Conservation (phyloP, 2,888 invertebrate species). For the Thecocarcelia acutangulata region DNA sequence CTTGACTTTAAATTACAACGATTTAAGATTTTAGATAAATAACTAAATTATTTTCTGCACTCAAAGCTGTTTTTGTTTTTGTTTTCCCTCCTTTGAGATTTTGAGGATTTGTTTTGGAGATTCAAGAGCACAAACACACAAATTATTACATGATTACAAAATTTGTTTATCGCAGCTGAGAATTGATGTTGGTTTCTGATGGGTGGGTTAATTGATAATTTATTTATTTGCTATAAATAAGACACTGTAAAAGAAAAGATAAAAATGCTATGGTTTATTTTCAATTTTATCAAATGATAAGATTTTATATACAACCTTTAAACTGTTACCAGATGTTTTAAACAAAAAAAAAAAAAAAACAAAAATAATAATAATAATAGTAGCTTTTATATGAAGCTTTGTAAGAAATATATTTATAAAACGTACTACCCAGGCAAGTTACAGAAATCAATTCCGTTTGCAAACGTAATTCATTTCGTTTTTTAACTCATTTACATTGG, state of each 20-base stretch:
- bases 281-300: not conserved
- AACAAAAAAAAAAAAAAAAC: not conserved
- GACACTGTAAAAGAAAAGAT: conserved; percentile 49
- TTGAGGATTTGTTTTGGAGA: conserved; percentile 36
- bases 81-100: not conserved
- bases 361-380: not conserved
- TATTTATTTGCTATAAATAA: conserved; percentile 8
- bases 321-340: conserved; percentile 41
- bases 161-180: conserved; percentile 34
- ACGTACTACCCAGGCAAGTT: too few species aligned
- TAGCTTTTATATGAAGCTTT: too few species aligned
- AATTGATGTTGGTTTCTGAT: conserved; percentile 7
- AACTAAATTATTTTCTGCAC: conserved; percentile 41
- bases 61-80: conserved; percentile 2
- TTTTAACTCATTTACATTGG: too few species aligned
- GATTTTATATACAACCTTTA: conserved; percentile 7
- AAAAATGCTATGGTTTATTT: conserved; percentile 4
- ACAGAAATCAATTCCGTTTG: too few species aligned
- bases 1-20: conserved; percentile 36
- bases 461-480: too few species aligned
- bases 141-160: conserved; percentile 45
- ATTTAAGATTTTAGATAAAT: conserved; percentile 53
- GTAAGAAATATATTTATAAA: too few species aligned
- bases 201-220: conserved; percentile 36
- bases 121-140: conserved; percentile 16